A percentile compares a stretch with the other conserved stretches of the same genome.
These are phyloP conservation scores for Passer domesticus DNA, from an alignment of 2,113 vertebrate species.

Conservation along the genomic window DNA sequence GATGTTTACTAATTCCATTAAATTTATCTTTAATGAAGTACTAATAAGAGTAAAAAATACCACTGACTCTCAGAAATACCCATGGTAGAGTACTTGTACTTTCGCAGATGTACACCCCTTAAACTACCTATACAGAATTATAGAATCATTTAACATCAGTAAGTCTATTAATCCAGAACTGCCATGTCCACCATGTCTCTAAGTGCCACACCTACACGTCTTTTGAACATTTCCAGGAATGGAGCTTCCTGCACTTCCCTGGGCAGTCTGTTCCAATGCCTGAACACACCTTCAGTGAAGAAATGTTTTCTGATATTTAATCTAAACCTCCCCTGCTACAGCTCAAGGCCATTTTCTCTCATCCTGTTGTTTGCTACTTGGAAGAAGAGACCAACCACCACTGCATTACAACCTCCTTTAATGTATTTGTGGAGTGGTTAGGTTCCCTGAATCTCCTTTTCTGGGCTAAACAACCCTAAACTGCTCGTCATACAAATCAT, in stretches of 20 bases:
- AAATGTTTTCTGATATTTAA: neutral
- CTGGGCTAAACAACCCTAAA: neutral
- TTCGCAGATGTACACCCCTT: neutral
- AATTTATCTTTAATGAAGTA: conserved; percentile 43
- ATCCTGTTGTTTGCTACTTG: neutral
- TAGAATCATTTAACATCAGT: neutral
- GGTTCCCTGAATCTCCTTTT: neutral
- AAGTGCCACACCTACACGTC: neutral
- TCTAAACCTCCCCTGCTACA: neutral
- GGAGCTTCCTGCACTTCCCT: neutral
- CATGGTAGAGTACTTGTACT: neutral
- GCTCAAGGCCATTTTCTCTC: neutral
- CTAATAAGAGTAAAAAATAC: conserved; percentile 29
- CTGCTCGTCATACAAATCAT: neutral
- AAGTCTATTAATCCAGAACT: neutral
- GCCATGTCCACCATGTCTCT: neutral
- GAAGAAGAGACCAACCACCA: neutral
- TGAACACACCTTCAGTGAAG: neutral
- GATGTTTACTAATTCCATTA: conserved; percentile 50
- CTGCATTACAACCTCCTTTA: neutral
- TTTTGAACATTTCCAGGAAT: neutral
- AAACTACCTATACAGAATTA: neutral
- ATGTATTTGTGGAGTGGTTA: neutral
- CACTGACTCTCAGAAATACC: neutral
- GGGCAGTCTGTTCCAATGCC: neutral